These are phyloP conservation scores for Gymnobelideus leadbeateri DNA, from an alignment of 2,113 vertebrate species.

Conservation along the genomic window DNA sequence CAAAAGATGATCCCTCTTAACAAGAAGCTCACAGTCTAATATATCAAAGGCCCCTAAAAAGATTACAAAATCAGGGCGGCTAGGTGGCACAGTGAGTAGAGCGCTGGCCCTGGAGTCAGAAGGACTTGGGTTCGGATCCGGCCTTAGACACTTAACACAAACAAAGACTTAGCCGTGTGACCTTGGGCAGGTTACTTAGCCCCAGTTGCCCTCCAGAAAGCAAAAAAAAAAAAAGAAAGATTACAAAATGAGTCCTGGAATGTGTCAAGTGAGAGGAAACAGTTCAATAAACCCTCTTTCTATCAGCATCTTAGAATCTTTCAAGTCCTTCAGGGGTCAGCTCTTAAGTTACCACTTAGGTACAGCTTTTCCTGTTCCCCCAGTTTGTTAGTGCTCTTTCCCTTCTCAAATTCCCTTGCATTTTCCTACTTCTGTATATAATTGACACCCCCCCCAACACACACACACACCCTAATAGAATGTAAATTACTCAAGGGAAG, in stretches of 20 bases:
- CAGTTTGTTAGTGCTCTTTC: neutral
- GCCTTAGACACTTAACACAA: no score
- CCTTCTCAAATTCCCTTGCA: neutral
- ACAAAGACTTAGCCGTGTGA: no score
- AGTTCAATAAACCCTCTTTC: neutral
- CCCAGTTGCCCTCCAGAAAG: no score
- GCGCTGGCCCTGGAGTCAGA: no score
- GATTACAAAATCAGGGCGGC: no score
- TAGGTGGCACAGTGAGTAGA: no score
- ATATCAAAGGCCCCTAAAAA: neutral
- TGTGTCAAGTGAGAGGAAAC: neutral
- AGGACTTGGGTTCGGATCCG: no score
- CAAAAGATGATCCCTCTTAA: neutral
- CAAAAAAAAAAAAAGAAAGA: no score
- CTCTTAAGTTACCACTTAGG: neutral
- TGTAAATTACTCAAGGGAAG: neutral
- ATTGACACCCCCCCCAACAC: no score
- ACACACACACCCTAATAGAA: no score
- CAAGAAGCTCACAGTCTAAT: neutral
- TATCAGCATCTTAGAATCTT: neutral
- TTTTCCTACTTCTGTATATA: neutral
- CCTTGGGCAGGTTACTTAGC: no score
- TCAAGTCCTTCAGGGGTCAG: neutral
- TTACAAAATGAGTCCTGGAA: neutral
- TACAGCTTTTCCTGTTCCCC: neutral